phyloP scores from a whole-genome alignment of 2,797 vertebrate species.

The Erethizon dorsatum region DNA sequence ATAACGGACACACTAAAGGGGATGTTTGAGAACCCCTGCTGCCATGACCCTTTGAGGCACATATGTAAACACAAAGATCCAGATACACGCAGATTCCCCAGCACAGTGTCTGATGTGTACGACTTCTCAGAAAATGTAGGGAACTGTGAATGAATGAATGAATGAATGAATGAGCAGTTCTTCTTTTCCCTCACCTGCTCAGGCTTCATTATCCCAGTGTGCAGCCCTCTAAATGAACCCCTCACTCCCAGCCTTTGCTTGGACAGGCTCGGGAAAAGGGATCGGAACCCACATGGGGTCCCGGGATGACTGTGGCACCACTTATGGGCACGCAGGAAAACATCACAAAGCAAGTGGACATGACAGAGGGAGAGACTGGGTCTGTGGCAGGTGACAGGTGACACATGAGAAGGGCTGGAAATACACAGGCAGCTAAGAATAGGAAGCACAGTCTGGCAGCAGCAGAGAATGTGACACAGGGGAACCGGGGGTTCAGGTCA shows the following conservation, averaged over 20 bases:
- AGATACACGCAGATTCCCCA: background rate
- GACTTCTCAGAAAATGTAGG: background rate
- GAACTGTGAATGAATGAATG: background rate
- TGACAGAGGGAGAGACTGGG: background rate
- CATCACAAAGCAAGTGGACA: background rate
- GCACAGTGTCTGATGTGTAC: background rate
- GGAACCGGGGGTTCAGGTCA: background rate
- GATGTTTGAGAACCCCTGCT: background rate
- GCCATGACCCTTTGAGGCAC: background rate
- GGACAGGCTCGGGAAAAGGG: too few relatives aligned
- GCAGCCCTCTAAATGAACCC: background rate
- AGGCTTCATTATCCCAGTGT: background rate
- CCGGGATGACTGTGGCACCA: background rate
- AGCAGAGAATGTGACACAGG: background rate
- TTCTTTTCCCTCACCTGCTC: background rate
- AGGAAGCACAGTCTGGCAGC: background rate
- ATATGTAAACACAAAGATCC: background rate
- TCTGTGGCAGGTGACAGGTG: background rate
- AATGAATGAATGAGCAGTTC: background rate
- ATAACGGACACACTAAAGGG: background rate
- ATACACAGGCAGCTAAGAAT: background rate
- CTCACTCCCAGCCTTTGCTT: background rate
- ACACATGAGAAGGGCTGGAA: background rate
- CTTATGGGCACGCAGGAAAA: fast-evolving
- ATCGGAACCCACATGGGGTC: background rate